Evolutionary conservation across 2,797 vertebrate species (phyloP).

Genomic region (Oreochromis grahami): DNA sequence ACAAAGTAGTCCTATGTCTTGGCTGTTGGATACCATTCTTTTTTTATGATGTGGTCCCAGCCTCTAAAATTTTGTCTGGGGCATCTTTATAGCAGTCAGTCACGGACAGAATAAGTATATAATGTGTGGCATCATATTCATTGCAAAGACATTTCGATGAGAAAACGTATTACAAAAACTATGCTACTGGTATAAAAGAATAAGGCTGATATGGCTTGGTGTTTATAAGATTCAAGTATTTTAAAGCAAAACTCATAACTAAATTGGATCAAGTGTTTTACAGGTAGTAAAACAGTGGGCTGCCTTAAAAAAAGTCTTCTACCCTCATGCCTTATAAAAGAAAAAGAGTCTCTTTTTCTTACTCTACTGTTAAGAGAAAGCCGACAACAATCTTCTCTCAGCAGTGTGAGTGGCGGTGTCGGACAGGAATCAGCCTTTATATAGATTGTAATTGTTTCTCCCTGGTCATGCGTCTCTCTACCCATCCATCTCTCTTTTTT

Average conservation of each 20-base stretch:
- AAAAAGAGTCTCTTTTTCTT: constrained; percentile 27
- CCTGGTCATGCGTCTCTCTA: constrained; percentile 66
- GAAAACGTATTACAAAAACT: not conserved
- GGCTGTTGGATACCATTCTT: constrained; percentile 18
- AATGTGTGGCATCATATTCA: not conserved
- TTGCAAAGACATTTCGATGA: not conserved
- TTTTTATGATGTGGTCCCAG: constrained; percentile 6
- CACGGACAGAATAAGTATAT: not conserved
- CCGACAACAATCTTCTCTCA: constrained; percentile 65
- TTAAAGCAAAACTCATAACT: not conserved
- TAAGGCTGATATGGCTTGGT: not conserved
- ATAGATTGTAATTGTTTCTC: constrained; percentile 81
- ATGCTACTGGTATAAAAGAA: not conserved
- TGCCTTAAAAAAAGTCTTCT: constrained; percentile 15
- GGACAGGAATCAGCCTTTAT: constrained; percentile 75
- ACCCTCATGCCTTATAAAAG: constrained; percentile 51
- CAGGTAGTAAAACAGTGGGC: not conserved
- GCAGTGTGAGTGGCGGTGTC: constrained; percentile 64
- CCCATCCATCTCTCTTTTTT: constrained; percentile 67
- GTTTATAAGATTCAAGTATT: not conserved
- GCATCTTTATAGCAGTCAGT: not conserved
- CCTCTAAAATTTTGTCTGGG: not conserved
- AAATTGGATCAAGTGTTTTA: not conserved
- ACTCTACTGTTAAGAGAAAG: constrained; percentile 54
- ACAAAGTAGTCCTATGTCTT: constrained; percentile 52